Evolutionary conservation across 2,888 invertebrate species (phyloP).

Genomic region (Rhabditoides inermis): DNA sequence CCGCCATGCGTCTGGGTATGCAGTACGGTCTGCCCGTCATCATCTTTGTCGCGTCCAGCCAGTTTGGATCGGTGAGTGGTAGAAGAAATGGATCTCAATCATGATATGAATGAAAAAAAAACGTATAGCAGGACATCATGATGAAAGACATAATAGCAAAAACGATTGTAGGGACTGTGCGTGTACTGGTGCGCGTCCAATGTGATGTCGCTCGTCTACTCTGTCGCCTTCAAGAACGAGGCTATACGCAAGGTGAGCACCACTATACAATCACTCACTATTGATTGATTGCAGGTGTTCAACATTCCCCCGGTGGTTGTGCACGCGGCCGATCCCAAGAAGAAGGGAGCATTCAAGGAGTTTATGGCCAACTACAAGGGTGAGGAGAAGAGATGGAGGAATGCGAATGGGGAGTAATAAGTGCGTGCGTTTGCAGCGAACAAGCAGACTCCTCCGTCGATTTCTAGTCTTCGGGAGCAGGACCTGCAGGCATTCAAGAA

Average conservation of each 20-base stretch:
- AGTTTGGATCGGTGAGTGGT: constrained; percentile 37
- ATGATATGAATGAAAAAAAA: too few relatives aligned
- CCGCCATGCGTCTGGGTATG: constrained; percentile 38
- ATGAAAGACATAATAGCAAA: not conserved
- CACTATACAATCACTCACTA: too few relatives aligned
- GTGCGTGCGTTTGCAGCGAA: constrained; percentile 25
- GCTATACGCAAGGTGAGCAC: constrained; percentile 35
- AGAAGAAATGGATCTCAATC: too few relatives aligned
- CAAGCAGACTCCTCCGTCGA: constrained; percentile 30
- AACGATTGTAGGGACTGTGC: constrained; percentile 34
- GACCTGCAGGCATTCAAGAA: constrained; percentile 42
- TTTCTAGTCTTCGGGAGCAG: constrained; percentile 29
- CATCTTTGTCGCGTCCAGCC: constrained; percentile 32
- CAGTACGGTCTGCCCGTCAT: constrained; percentile 41
- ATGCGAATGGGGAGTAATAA: too few relatives aligned
- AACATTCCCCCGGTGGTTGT: constrained; percentile 24
- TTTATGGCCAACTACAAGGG: too few relatives aligned
- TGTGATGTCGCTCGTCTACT: constrained; percentile 37
- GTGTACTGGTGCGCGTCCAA: constrained; percentile 50
- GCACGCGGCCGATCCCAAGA: not conserved
- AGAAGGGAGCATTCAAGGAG: too few relatives aligned
- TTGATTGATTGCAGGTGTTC: too few relatives aligned
- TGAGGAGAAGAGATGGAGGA: too few relatives aligned
- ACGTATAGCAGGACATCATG: not conserved
- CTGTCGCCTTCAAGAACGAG: constrained; percentile 32